Base-by-base conservation (phyloP, 2,113 vertebrate species). In the Tenrec ecaudatus region DNA sequence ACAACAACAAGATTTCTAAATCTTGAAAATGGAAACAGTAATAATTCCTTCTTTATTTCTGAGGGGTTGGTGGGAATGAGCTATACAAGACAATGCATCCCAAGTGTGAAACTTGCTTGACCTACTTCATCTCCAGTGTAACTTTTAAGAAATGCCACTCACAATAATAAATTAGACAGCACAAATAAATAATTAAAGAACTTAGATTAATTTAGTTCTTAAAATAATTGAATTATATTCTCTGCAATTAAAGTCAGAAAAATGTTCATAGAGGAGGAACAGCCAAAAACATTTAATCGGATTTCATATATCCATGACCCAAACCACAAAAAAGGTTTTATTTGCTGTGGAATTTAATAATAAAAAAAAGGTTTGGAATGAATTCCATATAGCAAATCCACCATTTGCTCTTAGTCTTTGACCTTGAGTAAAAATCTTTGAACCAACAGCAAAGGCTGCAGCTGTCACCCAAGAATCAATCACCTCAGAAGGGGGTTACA, bases 41-140 rank as follows among this genome's bases (percentile, higher is more conserved):
- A 40, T 81, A 83, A 71, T 25, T 89, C n/a, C 33, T 57, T 86
- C 60, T 82, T 82, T 47, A 64, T 90, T 86, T 71, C n/a, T 43
- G n/a, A 86, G 22, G 22, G 29, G 23, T 53, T 53, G 47, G 47
- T 53, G 33, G 77, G 58, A 82, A 78, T 20, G 68, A 77, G 43
- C n/a, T 62, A 12, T 38, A 73, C 5, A 87, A 17, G 10, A 87
- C 12, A 75, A 64, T 15, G 2, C 6, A 43, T 17, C 15, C 68
- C 9, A 53, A 92, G 38, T 36, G 6, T 66, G 66, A 43, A 5
- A 36, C 3, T 20, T 75, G 66, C 29, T 60, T 68, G 36, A 27
- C 25, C 86, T 58, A 14, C 10, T 93, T 38, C 4, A 43, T 53
- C 6, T 20, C 12, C 73, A 69, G n/a, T 7, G 8, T 4, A 69